A percentile compares a stretch with the other conserved stretches of the same genome.
Evolutionary conservation across 1,140 invertebrate genomes (phyloP).

Genomic region (Heliothis subflexa): DNA sequence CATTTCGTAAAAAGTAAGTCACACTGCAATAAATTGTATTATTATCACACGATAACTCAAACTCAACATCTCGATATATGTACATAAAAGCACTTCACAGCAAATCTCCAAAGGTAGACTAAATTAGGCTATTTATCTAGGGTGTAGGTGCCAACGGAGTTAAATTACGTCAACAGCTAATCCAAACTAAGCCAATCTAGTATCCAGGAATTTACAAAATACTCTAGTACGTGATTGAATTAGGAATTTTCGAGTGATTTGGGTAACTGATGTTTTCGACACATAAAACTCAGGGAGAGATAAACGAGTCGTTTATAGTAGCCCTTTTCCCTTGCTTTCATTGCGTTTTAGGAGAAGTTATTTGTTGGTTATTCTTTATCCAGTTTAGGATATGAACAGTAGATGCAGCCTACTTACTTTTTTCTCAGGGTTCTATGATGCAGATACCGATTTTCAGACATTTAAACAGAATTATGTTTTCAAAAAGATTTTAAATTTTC

Average conservation of each 20-base stretch:
- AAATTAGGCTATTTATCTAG: constrained; percentile 40
- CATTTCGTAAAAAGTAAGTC: too few relatives aligned
- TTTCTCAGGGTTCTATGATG: too few relatives aligned
- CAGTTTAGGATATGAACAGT: too few relatives aligned
- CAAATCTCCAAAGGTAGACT: constrained; percentile 1
- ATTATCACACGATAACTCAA: neutral
- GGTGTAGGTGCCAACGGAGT: constrained; percentile 19
- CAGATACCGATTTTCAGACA: too few relatives aligned
- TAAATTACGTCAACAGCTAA: constrained; percentile 35
- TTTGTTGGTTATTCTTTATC: too few relatives aligned
- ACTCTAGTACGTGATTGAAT: constrained; percentile 28
- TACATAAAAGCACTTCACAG: neutral
- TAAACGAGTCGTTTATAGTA: neutral
- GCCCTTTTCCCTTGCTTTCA: too few relatives aligned
- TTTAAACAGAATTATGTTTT: too few relatives aligned
- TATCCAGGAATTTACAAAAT: constrained; percentile 41
- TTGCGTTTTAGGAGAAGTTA: too few relatives aligned
- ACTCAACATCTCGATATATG: constrained; percentile 10
- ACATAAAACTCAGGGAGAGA: neutral
- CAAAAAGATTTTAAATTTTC: too few relatives aligned
- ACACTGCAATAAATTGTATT: too few relatives aligned
- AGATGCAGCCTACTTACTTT: too few relatives aligned
- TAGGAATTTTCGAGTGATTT: constrained; percentile 25
- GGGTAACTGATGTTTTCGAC: constrained; percentile 16
- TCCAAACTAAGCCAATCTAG: constrained; percentile 39